Percentiles rank a stretch among this genome's conserved stretches.
phyloP scores from a whole-genome alignment of 2,113 vertebrate genomes.

The Mormyrus lacerda region DNA sequence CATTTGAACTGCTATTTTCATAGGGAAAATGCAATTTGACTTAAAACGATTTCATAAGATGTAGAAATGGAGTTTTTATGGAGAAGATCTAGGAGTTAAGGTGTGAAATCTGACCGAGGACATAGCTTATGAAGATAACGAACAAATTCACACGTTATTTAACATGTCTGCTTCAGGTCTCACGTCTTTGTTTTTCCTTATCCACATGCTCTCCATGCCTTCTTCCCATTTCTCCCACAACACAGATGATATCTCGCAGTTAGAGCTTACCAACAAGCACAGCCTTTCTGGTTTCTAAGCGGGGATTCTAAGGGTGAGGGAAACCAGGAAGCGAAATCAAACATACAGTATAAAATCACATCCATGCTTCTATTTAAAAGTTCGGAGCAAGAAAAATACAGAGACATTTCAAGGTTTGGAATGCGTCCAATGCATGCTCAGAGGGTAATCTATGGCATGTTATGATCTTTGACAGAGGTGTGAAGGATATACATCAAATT shows the following conservation, averaged over 20 bases:
- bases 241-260: neutral
- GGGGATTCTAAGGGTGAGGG: neutral
- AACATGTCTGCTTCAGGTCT: neutral
- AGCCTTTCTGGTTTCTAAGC: neutral
- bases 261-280: neutral
- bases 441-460: constrained; percentile 53
- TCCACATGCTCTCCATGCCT: neutral
- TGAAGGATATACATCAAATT: constrained; percentile 58
- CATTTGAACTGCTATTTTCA: neutral
- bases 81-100: neutral
- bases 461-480: constrained; percentile 58
- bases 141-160: neutral
- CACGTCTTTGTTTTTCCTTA: neutral
- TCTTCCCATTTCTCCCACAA: neutral
- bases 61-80: neutral
- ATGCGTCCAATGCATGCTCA: constrained; percentile 29
- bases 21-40: neutral
- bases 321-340: neutral
- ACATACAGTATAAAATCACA: neutral
- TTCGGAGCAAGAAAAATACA: constrained; percentile 1
- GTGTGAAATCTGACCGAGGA: neutral
- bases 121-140: neutral
- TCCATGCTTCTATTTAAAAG: neutral
- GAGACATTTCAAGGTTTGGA: constrained; percentile 26
- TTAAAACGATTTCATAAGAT: neutral